Evolutionary conservation across 2,113 vertebrate genomes (phyloP).

Genomic region (Semnornis frantzii): DNA sequence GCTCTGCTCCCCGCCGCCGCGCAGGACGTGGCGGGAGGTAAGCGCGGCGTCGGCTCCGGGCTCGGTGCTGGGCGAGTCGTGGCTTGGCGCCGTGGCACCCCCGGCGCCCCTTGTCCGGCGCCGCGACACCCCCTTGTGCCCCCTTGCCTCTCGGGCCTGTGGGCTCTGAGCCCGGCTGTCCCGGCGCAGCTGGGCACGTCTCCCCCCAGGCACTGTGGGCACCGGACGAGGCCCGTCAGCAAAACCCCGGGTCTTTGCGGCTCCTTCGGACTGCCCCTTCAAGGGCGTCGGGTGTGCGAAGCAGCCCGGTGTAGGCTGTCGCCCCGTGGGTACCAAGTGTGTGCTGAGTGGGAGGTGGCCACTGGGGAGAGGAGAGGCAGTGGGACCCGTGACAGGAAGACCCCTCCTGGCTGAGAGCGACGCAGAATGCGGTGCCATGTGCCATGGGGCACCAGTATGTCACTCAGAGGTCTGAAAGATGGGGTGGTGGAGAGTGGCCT

Average conservation of each 20-base stretch:
- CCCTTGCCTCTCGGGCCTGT: neutral
- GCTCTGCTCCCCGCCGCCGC: neutral
- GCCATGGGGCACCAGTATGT: accelerated
- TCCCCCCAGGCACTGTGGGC: neutral
- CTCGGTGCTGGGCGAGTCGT: no score
- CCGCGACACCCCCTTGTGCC: neutral
- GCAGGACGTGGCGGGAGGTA: conserved; percentile 21
- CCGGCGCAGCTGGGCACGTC: neutral
- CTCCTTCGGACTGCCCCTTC: accelerated
- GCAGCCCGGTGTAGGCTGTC: neutral
- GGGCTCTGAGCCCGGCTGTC: no score
- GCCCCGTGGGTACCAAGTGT: no score
- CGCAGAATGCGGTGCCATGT: accelerated
- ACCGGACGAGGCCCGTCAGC: neutral
- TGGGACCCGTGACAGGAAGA: neutral
- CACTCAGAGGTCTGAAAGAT: no score
- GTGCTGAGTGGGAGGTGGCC: neutral
- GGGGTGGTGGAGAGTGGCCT: neutral
- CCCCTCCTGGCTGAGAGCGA: neutral
- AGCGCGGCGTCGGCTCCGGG: neutral
- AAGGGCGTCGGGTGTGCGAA: neutral
- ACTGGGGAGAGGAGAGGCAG: neutral
- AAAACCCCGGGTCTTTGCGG: accelerated
- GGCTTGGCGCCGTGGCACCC: neutral
- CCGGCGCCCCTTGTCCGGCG: neutral